Conservation (phyloP, 2,113 vertebrate species). For the Meleagris gallopavo region DNA sequence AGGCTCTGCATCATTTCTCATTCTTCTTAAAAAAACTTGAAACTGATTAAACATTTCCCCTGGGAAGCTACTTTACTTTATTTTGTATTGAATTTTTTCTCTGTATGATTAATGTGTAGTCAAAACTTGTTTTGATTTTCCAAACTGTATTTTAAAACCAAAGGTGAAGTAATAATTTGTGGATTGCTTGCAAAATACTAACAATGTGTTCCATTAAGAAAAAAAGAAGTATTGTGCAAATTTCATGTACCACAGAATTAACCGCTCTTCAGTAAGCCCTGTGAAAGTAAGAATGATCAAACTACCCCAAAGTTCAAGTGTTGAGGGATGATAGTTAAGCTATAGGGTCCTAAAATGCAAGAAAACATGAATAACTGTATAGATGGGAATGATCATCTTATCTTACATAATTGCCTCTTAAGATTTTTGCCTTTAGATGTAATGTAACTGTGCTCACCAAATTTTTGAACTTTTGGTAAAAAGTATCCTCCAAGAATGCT, state of each 20-base stretch:
- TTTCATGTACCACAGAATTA: conserved; percentile 16
- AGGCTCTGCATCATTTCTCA: conserved; percentile 13
- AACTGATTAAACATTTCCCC: conserved; percentile 42
- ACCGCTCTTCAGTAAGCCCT: neutral
- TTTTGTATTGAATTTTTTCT: conserved; percentile 59
- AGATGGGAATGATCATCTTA: neutral
- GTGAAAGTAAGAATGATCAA: neutral
- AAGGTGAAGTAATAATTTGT: neutral
- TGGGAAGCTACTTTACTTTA: conserved; percentile 44
- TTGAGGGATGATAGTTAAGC: neutral
- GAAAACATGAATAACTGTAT: neutral
- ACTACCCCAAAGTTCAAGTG: neutral
- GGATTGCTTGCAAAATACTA: conserved; percentile 49
- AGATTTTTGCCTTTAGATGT: neutral
- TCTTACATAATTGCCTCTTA: neutral
- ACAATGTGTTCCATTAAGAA: conserved; percentile 43
- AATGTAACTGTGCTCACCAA: neutral
- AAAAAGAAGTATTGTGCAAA: conserved; percentile 23
- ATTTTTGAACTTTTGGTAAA: conserved; percentile 7
- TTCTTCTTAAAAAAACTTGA: conserved; percentile 29
- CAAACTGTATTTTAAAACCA: conserved; percentile 60
- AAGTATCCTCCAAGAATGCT: neutral
- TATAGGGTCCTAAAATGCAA: neutral
- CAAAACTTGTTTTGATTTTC: conserved; percentile 61
- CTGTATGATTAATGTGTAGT: conserved; percentile 59